These are phyloP conservation scores for Dynastes grantii DNA, from an alignment of 2,888 invertebrate genomes.

Conservation along the genomic window DNA sequence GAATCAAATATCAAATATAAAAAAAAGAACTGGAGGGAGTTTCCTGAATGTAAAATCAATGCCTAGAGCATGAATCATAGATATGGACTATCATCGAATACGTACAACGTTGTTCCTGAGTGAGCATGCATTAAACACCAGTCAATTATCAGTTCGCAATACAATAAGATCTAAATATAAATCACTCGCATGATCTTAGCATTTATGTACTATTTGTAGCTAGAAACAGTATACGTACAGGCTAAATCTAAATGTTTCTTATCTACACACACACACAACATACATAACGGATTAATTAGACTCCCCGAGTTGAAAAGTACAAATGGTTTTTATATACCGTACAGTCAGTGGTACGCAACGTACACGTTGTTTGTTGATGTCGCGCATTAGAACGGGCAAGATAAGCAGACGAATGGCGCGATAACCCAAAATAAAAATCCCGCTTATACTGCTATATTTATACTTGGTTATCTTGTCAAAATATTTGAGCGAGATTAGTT, in stretches of 20 bases:
- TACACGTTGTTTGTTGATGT: slow-evolving; percentile 48
- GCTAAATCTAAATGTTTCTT: no score
- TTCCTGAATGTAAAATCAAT: no score
- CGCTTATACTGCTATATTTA: slow-evolving; percentile 29
- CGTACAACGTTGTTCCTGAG: no score
- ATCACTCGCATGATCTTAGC: no score
- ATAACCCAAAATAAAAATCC: slow-evolving; percentile 45
- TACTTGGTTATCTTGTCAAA: slow-evolving; percentile 37
- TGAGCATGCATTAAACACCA: no score
- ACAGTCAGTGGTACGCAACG: neutral
- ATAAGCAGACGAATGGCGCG: slow-evolving; percentile 19
- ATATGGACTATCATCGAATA: no score
- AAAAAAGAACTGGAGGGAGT: no score
- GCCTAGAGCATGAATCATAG: no score
- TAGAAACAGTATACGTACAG: neutral
- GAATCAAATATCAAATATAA: no score
- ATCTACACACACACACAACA: no score
- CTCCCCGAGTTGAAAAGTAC: neutral
- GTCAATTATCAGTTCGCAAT: neutral
- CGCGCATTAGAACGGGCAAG: slow-evolving; percentile 12
- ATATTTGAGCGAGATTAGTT: slow-evolving; percentile 44
- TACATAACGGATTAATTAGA: neutral
- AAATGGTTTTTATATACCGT: slow-evolving; percentile 36
- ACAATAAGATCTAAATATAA: neutral
- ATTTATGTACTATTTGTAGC: neutral